Evolutionary conservation across 2,888 invertebrate genomes (phyloP), one percentile per base, ranked within the genome.

Genomic region (Brenthis ino): DNA sequence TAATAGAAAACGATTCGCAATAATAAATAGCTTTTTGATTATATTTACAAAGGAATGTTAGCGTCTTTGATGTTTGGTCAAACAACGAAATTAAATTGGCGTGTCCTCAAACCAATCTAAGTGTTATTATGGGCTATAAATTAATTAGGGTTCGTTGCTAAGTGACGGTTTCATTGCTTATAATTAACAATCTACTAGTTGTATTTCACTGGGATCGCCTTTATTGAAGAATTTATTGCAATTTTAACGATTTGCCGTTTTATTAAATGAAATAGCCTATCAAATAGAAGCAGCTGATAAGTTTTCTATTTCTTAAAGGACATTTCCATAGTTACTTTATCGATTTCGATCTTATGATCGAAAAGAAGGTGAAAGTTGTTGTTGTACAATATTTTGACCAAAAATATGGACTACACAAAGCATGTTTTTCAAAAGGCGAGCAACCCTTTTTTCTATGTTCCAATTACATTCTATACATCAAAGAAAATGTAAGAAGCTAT

Each of bases 31-130:
- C 48, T 55, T 60, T 33, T 65, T 57, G 51, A 65, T 61, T 67
- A 67, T 56, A 64, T 66, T 51, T 14, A 16, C 14, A 54, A 65
- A 48, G 12, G 28, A 58, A 28, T 28, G n/a, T 28, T 28, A 65
- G 28, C 47, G 64, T 47, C 66, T 69, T 64, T 68, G 66, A 69
- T 69, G 66, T 67, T 71, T 56, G 64, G 58, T 69, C 65, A 64
- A 65, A 68, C 66, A 71, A 71, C 56, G 50, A 64, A 67, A 67
- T 61, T 67, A 69, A 71, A 68, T 67, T 71, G 69, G 67, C 58
- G 37, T 69, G 67, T 67, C 54, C 60, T 33, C 55, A 37, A 57
- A n/a, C 53, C 28, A 47, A 65, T 61, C 53, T 67, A 43, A 64
- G 55, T 64, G 69, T 63, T 63, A 67, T 69, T 64, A 64, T 60